These are phyloP conservation scores for Tapera naevia DNA, from an alignment of 2,797 vertebrate genomes.

Conservation along the genomic window DNA sequence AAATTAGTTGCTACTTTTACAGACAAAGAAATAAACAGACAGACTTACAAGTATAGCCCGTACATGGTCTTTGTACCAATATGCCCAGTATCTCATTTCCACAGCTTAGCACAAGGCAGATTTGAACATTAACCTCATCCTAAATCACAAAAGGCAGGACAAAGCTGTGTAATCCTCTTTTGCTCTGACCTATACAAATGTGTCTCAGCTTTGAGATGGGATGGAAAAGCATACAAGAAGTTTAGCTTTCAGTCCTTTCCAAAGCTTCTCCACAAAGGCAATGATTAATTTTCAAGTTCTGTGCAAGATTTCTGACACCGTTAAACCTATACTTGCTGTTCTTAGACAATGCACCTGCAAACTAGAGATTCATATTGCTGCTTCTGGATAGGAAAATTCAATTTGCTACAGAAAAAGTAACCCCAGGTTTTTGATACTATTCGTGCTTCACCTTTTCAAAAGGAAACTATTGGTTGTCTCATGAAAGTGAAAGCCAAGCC, in stretches of 20 bases:
- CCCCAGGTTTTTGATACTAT: background rate
- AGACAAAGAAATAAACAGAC: background rate
- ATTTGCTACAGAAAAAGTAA: background rate
- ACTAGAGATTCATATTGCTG: background rate
- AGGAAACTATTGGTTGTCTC: constrained; percentile 28
- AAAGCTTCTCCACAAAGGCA: background rate
- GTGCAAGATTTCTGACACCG: background rate
- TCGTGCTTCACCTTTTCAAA: background rate
- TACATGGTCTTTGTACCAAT: background rate
- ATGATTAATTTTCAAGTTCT: background rate
- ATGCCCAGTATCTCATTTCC: background rate
- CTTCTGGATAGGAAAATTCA: constrained; percentile 26
- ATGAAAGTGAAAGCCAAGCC: constrained; percentile 25
- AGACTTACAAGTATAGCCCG: background rate
- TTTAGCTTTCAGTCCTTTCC: background rate
- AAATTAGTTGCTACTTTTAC: constrained; percentile 12
- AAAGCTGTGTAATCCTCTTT: background rate
- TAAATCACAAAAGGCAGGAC: background rate
- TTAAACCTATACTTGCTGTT: background rate
- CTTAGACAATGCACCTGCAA: background rate
- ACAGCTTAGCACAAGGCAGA: background rate
- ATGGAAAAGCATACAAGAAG: background rate
- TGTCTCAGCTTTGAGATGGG: background rate
- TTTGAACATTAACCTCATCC: background rate
- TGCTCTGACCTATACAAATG: background rate